Base-by-base conservation (phyloP, 2,797 vertebrate species). In the Sternarchorhynchus goeldii region DNA sequence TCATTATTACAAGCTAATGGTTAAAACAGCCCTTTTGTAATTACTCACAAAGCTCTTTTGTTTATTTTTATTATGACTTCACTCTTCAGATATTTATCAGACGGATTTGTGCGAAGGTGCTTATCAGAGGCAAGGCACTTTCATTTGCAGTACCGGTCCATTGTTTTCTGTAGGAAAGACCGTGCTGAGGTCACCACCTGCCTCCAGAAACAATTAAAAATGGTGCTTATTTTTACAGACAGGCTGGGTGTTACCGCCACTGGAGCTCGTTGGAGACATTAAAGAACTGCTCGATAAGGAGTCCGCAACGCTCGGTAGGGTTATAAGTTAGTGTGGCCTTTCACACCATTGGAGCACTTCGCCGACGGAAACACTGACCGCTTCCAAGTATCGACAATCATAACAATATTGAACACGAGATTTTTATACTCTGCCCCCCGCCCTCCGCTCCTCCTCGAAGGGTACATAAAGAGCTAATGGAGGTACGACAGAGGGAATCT, bases 151-250 rank as follows among this genome's bases (percentile, higher is more conserved):
- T 20, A 70, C 31, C 0, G 20, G 58, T 69, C 73, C 53, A 14
- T 78, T 66, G 69, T 36, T 81, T 76, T 71, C 72, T 74, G 57
- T 20, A 21, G 63, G 20, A 58, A 63, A 81, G 85, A 82, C 82
- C 79, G 56, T 50, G 1, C 3, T 2, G 16, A 77, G 76, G 85
- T 86, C 79, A 60, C 71, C 18, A 65, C 18, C 68, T 53, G 79
- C 86, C 81, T 76, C 64, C 32, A 66, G 81, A 87, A 84, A 87
- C 79, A 85, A 85, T 87, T 85, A 85, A 84, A 83, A 62, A 69
- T 50, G 64, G 72, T 36, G 76, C 59, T 76, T 78, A 82, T 85
- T 84, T 80, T 80, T 50, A 45, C 76, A 69, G 73, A 80, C 65
- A 60, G 74, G 64, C 60, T 10, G 41, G 45, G 39, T 17, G 56